Evolutionary conservation across 2,113 vertebrate species (phyloP), one percentile per base, ranked within the genome.

Genomic region (Motacilla tschutschensis): DNA sequence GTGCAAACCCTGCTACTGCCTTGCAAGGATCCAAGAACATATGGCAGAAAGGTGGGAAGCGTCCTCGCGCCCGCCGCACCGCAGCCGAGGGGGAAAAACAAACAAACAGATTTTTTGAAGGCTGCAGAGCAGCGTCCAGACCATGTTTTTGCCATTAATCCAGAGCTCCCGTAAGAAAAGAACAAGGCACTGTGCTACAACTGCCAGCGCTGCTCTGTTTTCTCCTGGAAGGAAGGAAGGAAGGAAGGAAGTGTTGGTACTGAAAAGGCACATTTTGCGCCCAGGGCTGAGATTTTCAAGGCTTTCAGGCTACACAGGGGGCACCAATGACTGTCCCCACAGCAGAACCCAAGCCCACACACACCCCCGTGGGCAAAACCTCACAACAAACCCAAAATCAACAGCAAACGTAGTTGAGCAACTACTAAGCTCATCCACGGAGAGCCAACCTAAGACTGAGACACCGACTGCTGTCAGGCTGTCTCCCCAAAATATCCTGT

Each of bases 11-110:
- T 28, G 38, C 88, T 48, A 60, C 85, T 0, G 14, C 54, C 84
- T 63, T 51, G 62, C 18, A 71, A 71, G 79, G 55, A 67, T 33
- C 31, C 29, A 18, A 74, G 93, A 90, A 89, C 89, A 83, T 22
- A 43, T 7, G 84, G 91, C 78, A 85, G 84, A 80, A 95, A 94
- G 87, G 92, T 86, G 75, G 83, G 91, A 88, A 93, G 21, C 3
- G 3, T 81, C 93, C 71, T 67, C 26, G 2, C 21, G 4, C 14
- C 2, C 0, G 5, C 24, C 10, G 4, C 83, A 65, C 24, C 26
- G 54, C 65, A 85, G 43, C 17, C 0, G 38, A 91, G 40, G 25
- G 29, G 19, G 29, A 4, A 47, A 73, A 72, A 71, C 60, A 79
- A 91, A 86, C 53, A 83, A 75, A 87, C 64, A 69, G 74, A 69